Conservation (phyloP, 2,888 invertebrate genomes). For the Sesia apiformis region DNA sequence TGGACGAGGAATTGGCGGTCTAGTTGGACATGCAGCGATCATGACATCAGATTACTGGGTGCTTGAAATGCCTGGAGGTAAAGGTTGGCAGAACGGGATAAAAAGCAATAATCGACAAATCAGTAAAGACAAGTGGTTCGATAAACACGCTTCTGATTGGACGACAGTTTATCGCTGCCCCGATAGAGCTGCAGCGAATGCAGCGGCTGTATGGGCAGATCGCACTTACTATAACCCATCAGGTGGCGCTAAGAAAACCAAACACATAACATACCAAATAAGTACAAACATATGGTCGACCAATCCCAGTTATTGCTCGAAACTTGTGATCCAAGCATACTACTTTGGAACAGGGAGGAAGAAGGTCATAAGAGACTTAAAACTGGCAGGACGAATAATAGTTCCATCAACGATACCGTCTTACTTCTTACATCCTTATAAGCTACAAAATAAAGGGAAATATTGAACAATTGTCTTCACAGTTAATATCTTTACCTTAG, state of each 20-base stretch:
- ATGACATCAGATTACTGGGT: conserved; percentile 41
- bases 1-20: conserved; percentile 25
- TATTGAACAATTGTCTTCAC: conserved; percentile 15
- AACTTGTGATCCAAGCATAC: conserved; percentile 40
- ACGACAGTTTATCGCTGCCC: conserved; percentile 38
- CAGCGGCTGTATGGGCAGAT: conserved; percentile 39
- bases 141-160: conserved; percentile 34
- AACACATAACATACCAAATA: conserved; percentile 32
- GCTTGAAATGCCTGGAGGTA: conserved; percentile 39
- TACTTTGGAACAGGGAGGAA: conserved; percentile 34
- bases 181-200: conserved; percentile 20
- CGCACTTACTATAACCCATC: conserved; percentile 30
- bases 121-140: conserved; percentile 34
- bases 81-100: conserved; percentile 26
- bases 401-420: conserved; percentile 32
- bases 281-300: conserved; percentile 24
- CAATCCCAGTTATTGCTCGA: conserved; percentile 44
- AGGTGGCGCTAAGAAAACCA: conserved; percentile 29
- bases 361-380: conserved; percentile 25
- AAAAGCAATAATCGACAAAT: conserved; percentile 36
- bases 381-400: conserved; percentile 19
- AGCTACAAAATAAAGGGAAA: conserved; percentile 31
- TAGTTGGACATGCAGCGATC: conserved; percentile 41
- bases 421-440: conserved; percentile 34
- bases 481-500: background rate